Evolutionary conservation across 2,113 vertebrate genomes (phyloP), one percentile per base, ranked within the genome.

Genomic region (Petroica traversi): DNA sequence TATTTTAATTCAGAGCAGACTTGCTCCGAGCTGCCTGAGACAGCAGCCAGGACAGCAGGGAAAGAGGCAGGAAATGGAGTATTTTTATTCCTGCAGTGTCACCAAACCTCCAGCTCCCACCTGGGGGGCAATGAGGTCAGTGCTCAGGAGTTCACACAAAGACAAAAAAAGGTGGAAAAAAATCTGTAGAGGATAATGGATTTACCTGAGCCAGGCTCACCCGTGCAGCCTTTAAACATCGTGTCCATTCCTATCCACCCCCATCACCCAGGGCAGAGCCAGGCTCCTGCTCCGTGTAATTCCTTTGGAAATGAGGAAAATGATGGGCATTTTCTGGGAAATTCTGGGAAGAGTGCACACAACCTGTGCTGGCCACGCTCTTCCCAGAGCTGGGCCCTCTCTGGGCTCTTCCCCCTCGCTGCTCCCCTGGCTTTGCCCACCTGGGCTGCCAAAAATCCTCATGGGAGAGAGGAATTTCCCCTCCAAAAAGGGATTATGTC

Each of bases 271-370:
- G 46, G 49, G 34, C 69, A 46, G 1, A n/a, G 17, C 7, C 52
- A 45, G 63, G 34, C 25, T 77, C 25, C 59, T 51, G 15, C 40
- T 28, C 29, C 6, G 6, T 6, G 46, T 1, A 8, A 36, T 26
- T 41, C 54, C 38, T 15, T 12, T 69, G 36, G 23, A 41, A 59
- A 73, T 11, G 20, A 31, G 20, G 43, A 22, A 43, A 34, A 45
- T 1, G 0, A 24, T 18, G 28, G 54, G 19, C 24, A 45, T n/a
- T n/a, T n/a, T n/a, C n/a, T n/a, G n/a, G n/a, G 0, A 3, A 57
- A 40, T 14, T 12, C 48, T 88, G 38, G 54, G 54, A 17, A 24
- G 11, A 54, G 55, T 6, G 12, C 5, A 12, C 8, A 3, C 3
- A 15, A 14, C 36, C 61, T 48, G 34, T 48, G 62, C 33, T 38